Evolutionary conservation across 1,140 invertebrate species (phyloP), one percentile per base, ranked within the genome.

Genomic region (Hypothenemus hampei): DNA sequence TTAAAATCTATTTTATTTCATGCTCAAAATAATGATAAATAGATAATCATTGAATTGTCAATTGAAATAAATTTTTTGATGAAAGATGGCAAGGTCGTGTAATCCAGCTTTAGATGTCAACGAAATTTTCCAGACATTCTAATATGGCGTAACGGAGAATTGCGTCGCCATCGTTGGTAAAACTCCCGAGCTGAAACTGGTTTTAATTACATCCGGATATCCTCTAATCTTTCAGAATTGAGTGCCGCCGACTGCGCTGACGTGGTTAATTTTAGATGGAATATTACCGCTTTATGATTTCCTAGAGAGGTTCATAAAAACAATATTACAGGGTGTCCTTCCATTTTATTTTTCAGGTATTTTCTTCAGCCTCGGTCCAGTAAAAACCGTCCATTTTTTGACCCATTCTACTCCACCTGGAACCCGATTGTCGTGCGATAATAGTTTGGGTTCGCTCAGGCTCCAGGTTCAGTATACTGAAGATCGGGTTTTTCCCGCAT

Each of bases 401-500:
- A 64, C 82, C 3, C 79, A 79, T 57, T 80, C 84, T 6, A 85
- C 83, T 31, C 81, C 83, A 13, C 80, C 83, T 1, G 82, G 83
- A 37, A 84, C 83, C 39, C 72, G 81, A 45, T 71, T 85, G 39
- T 79, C 81, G 31, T 77, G 69, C 13, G 77, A 78, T 64, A 78
- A 80, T 40, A 77, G 79, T 36, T 78, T 92, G 40, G 91, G 91
- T 50, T 89, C 89, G 4, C 71, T 95, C 49, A 78, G 91, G 35
- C 77, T 95, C 23, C 86, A 89, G 65, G 81, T 94, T 57, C 84
- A 91, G 66, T 93, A 93, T 72, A 91, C 86, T 4, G 85, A 88
- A 13, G 91, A 93, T 75, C 83, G 90, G 73, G 89, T 94, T 23
- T 91, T 95, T 71, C 81, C 86, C 21, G 80, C 85, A 35, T 77